phyloP scores from a whole-genome alignment of 2,113 vertebrate genomes.

The Lota lota region DNA sequence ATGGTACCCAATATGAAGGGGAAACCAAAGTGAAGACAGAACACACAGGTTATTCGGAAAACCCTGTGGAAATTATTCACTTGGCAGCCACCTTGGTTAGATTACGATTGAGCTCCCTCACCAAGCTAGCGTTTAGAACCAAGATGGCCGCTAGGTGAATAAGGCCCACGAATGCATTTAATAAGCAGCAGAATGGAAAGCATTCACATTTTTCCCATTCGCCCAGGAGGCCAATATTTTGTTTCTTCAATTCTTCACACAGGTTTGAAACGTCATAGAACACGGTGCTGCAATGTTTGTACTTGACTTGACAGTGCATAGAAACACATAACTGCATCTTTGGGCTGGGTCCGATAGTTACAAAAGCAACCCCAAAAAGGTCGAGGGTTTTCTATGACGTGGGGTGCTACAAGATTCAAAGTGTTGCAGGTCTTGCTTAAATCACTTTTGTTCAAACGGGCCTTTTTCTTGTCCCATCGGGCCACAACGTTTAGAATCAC shows the following conservation, averaged over 20 bases:
- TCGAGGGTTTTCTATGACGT: neutral
- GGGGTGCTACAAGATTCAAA: constrained; percentile 17
- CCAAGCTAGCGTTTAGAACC: too few species aligned
- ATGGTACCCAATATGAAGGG: neutral
- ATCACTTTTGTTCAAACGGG: constrained; percentile 2
- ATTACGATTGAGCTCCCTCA: too few species aligned
- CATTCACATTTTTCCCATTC: constrained; percentile 45
- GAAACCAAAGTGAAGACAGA: constrained; percentile 8
- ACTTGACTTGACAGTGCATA: neutral
- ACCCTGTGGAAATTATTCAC: too few species aligned
- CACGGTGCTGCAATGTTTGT: neutral
- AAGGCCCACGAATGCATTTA: constrained; percentile 19
- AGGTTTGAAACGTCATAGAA: too few species aligned
- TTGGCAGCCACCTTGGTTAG: too few species aligned
- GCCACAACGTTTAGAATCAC: constrained; percentile 6
- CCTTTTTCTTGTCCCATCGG: neutral
- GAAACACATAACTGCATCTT: neutral
- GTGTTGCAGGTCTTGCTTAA: neutral
- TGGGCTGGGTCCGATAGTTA: too few species aligned
- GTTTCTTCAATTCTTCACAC: too few species aligned
- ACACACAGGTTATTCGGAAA: constrained; percentile 7
- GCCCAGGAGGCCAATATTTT: constrained; percentile 6
- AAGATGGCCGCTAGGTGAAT: neutral
- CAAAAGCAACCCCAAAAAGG: too few species aligned
- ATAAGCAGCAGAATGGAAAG: constrained; percentile 25